These are phyloP conservation scores for Gymnosoma rotundatum DNA, from an alignment of 2,888 invertebrate genomes.

Conservation along the genomic window DNA sequence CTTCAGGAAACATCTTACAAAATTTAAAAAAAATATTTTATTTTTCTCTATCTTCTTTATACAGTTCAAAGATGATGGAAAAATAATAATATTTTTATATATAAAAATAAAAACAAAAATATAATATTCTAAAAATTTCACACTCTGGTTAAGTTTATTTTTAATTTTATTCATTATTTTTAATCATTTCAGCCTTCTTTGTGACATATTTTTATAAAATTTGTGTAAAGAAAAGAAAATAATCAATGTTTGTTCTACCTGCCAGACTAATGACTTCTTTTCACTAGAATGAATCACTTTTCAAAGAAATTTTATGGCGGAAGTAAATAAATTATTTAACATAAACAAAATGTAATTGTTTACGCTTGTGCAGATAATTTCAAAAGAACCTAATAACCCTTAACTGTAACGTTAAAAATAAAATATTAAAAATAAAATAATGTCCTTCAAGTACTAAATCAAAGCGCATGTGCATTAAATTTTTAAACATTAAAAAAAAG, in stretches of 20 bases:
- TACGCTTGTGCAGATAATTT: constrained; percentile 31
- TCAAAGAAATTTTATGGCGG: constrained; percentile 37
- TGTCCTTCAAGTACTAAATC: neutral
- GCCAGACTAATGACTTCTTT: constrained; percentile 24
- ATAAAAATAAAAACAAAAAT: too few relatives aligned
- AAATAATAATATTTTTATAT: too few relatives aligned
- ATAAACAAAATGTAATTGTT: constrained; percentile 29
- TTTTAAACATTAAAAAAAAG: too few relatives aligned
- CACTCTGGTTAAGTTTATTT: too few relatives aligned
- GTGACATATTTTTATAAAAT: neutral
- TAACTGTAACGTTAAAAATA: neutral
- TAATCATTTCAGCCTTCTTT: too few relatives aligned
- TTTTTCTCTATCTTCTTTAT: too few relatives aligned
- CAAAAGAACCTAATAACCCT: constrained; percentile 26
- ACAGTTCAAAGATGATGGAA: too few relatives aligned
- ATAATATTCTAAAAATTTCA: too few relatives aligned
- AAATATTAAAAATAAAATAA: neutral
- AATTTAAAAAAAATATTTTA: too few relatives aligned
- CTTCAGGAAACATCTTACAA: too few relatives aligned
- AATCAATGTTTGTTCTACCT: constrained; percentile 24
- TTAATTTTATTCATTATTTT: too few relatives aligned
- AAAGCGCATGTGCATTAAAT: neutral
- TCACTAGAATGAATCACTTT: constrained; percentile 30
- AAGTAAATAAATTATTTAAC: constrained; percentile 35
- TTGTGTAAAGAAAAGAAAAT: constrained; percentile 1